A percentile compares a stretch with the other conserved stretches of the same genome.
phyloP scores from a whole-genome alignment of 2,113 vertebrate genomes.

The Spilogale gracilis region DNA sequence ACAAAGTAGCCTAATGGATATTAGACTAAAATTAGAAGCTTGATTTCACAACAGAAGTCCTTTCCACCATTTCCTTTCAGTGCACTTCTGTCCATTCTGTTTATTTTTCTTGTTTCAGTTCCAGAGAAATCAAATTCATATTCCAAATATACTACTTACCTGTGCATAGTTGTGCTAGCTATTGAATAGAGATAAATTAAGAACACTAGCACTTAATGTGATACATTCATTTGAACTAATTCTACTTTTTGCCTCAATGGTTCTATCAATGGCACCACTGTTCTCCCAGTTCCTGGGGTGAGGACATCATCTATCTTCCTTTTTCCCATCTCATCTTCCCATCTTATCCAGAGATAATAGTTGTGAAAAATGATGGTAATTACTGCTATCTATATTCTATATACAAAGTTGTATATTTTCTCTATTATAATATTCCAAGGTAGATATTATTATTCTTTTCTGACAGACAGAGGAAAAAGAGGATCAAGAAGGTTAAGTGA shows the following conservation, averaged over 20 bases:
- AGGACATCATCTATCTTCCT: neutral
- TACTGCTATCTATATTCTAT: neutral
- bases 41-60: neutral
- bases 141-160: neutral
- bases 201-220: neutral
- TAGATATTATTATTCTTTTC: neutral
- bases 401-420: neutral
- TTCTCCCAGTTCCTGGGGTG: neutral
- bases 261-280: neutral
- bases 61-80: neutral
- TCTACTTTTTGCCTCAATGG: neutral
- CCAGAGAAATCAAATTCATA: neutral
- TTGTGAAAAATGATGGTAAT: neutral
- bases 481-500: neutral
- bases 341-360: neutral
- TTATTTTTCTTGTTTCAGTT: conserved; percentile 41
- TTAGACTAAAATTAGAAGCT: conserved; percentile 49
- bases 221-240: neutral
- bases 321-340: neutral
- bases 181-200: neutral
- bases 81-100: neutral
- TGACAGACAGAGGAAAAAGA: neutral
- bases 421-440: neutral
- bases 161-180: neutral
- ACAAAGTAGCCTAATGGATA: conserved; percentile 45